Evolutionary conservation across 2,888 invertebrate genomes (phyloP).

Genomic region (Morinoia aosen): DNA sequence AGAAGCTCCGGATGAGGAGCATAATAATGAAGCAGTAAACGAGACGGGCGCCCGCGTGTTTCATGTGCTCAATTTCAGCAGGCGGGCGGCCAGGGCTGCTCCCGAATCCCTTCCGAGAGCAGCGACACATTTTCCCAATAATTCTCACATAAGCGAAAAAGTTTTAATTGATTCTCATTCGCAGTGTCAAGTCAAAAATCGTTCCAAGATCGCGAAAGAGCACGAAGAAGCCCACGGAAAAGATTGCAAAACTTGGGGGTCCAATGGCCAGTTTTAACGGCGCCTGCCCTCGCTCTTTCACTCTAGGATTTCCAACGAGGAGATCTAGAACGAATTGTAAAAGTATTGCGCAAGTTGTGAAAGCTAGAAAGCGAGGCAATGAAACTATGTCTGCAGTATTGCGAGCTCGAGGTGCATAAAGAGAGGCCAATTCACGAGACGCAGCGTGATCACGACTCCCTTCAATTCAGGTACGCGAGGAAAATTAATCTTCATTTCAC

Average conservation of each 20-base stretch:
- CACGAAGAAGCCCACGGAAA: constrained; percentile 35
- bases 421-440: background rate
- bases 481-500: background rate
- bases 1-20: constrained; percentile 10
- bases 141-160: constrained; percentile 50
- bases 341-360: constrained; percentile 42
- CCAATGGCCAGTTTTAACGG: constrained; percentile 35
- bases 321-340: constrained; percentile 43
- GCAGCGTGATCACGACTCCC: background rate
- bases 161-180: constrained; percentile 52
- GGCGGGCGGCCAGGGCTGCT: background rate
- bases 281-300: constrained; percentile 19
- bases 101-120: constrained; percentile 6
- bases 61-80: background rate
- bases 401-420: background rate
- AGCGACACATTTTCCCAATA: constrained; percentile 47
- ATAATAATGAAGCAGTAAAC: constrained; percentile 17
- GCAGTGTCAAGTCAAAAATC: constrained; percentile 50
- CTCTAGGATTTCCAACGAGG: constrained; percentile 31
- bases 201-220: constrained; percentile 40
- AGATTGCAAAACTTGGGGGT: constrained; percentile 42
- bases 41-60: constrained; percentile 2
- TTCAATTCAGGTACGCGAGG: background rate
- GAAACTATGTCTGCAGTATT: background rate
- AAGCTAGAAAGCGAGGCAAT: background rate